These are phyloP conservation scores for Acanthacorydalis orientalis DNA, from an alignment of 2,888 invertebrate species.

Conservation along the genomic window DNA sequence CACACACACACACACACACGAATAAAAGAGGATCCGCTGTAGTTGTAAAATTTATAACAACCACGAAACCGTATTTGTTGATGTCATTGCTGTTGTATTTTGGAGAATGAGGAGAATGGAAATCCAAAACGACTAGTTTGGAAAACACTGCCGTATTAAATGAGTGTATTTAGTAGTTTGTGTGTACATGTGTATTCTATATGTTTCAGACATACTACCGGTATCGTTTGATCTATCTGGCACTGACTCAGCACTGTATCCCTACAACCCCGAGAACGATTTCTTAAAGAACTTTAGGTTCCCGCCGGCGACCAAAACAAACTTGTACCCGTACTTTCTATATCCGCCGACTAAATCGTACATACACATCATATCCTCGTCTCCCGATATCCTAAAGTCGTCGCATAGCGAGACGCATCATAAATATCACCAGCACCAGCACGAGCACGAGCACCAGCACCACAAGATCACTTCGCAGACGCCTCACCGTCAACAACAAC, in stretches of 20 bases:
- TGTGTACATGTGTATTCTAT: conserved; percentile 15
- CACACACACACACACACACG: too few species aligned
- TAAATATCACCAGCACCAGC: conserved; percentile 18
- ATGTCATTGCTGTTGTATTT: too few species aligned
- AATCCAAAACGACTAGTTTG: too few species aligned
- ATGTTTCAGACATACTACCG: conserved; percentile 40
- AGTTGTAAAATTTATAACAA: too few species aligned
- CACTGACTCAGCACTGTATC: conserved; percentile 38
- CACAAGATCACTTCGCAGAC: conserved; percentile 9
- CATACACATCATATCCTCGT: conserved; percentile 16
- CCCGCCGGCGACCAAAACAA: conserved; percentile 24
- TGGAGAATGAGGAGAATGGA: too few species aligned
- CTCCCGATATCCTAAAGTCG: conserved; percentile 28
- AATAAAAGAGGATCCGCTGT: too few species aligned
- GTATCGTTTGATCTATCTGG: conserved; percentile 33
- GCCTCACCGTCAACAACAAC: conserved; percentile 12
- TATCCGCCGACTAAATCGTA: conserved; percentile 32
- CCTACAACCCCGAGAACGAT: conserved; percentile 32
- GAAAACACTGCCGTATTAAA: too few species aligned
- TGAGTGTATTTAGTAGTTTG: background rate
- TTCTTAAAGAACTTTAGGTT: conserved; percentile 37
- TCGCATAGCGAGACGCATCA: conserved; percentile 19
- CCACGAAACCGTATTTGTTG: too few species aligned
- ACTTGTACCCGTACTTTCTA: conserved; percentile 40
- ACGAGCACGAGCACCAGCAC: conserved; percentile 13